Conservation (phyloP, 2,888 invertebrate genomes). For the Agrotis clavis region DNA sequence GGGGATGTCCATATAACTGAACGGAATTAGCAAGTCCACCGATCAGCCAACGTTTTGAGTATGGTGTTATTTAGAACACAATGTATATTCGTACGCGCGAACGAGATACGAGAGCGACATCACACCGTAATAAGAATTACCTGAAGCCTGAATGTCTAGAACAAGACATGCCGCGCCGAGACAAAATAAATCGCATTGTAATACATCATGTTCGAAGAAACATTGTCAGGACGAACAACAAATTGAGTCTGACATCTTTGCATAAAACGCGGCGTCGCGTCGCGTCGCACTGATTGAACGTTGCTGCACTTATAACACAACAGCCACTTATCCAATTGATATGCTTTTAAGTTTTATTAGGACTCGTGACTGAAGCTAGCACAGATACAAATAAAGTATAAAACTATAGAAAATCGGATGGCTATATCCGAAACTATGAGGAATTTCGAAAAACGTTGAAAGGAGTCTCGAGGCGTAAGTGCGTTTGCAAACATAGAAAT, state of each 20-base stretch:
- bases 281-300: slow-evolving; percentile 6
- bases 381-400: background rate
- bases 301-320: background rate
- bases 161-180: background rate
- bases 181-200: background rate
- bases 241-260: slow-evolving; percentile 15
- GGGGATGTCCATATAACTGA: too few relatives aligned
- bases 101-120: too few relatives aligned
- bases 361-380: background rate
- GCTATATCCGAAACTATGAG: background rate
- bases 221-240: background rate
- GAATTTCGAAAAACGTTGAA: too few relatives aligned
- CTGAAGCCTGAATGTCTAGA: too few relatives aligned
- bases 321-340: slow-evolving; percentile 31
- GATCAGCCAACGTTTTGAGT: too few relatives aligned
- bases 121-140: too few relatives aligned
- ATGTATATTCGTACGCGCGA: too few relatives aligned
- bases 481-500: too few relatives aligned
- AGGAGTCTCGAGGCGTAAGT: too few relatives aligned
- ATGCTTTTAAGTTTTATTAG: background rate
- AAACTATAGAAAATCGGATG: background rate
- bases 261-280: background rate
- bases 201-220: background rate
- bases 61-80: too few relatives aligned
- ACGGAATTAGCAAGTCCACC: too few relatives aligned